phyloP scores from a whole-genome alignment of 2,888 invertebrate genomes.

The Acanthosoma haemorrhoidale region DNA sequence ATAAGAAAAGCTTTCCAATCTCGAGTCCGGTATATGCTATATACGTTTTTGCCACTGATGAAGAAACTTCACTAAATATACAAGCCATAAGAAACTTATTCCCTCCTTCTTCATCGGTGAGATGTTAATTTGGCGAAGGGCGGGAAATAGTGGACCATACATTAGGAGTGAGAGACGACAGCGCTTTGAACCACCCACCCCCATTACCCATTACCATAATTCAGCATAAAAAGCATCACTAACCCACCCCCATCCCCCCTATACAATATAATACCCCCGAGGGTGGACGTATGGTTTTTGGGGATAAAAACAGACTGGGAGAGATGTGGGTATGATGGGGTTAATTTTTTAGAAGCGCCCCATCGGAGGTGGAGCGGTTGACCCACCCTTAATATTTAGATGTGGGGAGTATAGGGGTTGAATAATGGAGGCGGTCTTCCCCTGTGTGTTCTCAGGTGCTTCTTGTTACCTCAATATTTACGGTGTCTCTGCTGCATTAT shows the following conservation, averaged over 20 bases:
- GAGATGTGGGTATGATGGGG: not conserved
- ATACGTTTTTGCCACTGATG: too few relatives aligned
- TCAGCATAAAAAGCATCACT: not conserved
- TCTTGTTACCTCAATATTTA: too few relatives aligned
- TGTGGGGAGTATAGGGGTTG: not conserved
- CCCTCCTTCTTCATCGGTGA: too few relatives aligned
- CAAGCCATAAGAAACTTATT: too few relatives aligned
- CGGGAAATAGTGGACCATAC: not conserved
- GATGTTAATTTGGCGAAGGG: too few relatives aligned
- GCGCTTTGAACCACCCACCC: not conserved
- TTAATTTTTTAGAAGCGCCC: not conserved
- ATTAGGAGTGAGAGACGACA: too few relatives aligned
- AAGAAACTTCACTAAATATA: too few relatives aligned
- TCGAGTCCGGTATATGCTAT: too few relatives aligned
- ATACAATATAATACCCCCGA: not conserved
- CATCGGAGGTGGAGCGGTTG: not conserved
- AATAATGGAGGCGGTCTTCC: not conserved
- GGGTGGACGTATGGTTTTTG: not conserved
- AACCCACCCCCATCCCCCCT: too few relatives aligned
- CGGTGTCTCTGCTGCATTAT: too few relatives aligned
- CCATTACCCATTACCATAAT: slow-evolving; percentile 5
- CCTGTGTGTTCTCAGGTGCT: not conserved
- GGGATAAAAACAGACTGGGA: not conserved
- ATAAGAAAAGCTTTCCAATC: too few relatives aligned
- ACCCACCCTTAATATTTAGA: not conserved